A percentile compares a stretch with the other conserved stretches of the same genome.
phyloP scores from a whole-genome alignment of 1,140 invertebrate species.

The Pseudomyrmex gracilis region DNA sequence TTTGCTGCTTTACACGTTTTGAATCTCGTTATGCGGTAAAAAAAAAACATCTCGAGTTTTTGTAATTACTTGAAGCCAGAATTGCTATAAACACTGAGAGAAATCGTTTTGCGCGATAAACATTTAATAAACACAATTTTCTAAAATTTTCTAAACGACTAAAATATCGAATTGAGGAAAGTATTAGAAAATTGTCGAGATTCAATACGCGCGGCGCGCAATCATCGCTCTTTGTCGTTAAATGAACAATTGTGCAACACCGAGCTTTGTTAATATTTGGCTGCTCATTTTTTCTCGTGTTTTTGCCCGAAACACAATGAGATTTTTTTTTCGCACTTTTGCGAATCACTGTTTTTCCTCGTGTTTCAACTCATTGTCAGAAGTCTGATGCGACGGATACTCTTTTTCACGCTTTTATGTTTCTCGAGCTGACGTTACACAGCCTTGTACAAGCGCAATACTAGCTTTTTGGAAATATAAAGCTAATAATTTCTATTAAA shows the following conservation, averaged over 20 bases:
- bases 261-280: conserved; percentile 28
- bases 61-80: no score
- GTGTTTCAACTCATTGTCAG: neutral
- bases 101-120: no score
- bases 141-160: no score
- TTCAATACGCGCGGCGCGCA: neutral
- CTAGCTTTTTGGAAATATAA: neutral
- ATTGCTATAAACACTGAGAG: no score
- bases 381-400: conserved; percentile 7
- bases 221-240: neutral
- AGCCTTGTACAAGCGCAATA: neutral
- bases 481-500: neutral
- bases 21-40: conserved; percentile 9
- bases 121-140: no score
- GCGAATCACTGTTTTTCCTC: neutral
- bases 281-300: neutral
- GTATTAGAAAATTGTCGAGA: neutral
- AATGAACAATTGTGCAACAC: conserved; percentile 8
- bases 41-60: neutral
- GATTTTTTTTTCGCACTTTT: conserved; percentile 9
- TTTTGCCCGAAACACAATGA: conserved; percentile 13
- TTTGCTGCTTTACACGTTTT: conserved; percentile 9
- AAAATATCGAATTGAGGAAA: neutral
- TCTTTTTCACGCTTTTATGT: conserved; percentile 2
- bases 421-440: conserved; percentile 3